Percentiles rank a stretch among this genome's conserved stretches.
Conservation (phyloP, 2,113 vertebrate genomes). For the Pseudopodoces humilis region DNA sequence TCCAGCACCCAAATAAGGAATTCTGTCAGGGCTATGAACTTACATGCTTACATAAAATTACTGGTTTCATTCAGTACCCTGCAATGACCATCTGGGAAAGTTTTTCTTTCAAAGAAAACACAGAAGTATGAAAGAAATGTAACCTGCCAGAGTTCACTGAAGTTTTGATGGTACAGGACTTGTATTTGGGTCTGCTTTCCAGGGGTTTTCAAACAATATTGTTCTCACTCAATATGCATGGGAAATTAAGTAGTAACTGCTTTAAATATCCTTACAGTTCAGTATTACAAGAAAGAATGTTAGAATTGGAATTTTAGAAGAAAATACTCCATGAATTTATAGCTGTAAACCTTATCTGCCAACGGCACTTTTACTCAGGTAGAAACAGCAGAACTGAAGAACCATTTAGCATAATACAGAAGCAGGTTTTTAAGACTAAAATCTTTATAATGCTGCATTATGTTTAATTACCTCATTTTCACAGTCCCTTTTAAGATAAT, state of each 20-base stretch:
- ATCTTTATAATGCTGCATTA: not conserved
- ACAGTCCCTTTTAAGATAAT: not conserved
- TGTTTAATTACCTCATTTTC: not conserved
- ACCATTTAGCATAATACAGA: not conserved
- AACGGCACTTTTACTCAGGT: not conserved
- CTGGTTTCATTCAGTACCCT: slow-evolving; percentile 45
- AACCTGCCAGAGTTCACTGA: not conserved
- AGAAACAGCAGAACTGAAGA: not conserved
- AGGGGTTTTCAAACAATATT: not conserved
- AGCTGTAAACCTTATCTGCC: not conserved
- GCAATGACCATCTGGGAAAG: slow-evolving; percentile 31
- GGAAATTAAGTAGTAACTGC: not conserved
- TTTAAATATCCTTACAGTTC: not conserved
- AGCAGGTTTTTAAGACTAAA: not conserved
- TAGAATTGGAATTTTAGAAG: not conserved
- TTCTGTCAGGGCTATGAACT: slow-evolving; percentile 54
- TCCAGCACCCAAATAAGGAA: slow-evolving; percentile 49
- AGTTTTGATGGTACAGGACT: not conserved
- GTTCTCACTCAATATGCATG: not conserved
- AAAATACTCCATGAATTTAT: not conserved
- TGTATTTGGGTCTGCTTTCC: not conserved
- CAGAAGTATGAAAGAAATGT: slow-evolving; percentile 1
- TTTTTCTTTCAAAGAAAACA: slow-evolving; percentile 45
- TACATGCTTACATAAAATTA: slow-evolving; percentile 66
- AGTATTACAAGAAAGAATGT: not conserved